Base-by-base conservation (phyloP, 2,797 vertebrate species). In the Erethizon dorsatum region DNA sequence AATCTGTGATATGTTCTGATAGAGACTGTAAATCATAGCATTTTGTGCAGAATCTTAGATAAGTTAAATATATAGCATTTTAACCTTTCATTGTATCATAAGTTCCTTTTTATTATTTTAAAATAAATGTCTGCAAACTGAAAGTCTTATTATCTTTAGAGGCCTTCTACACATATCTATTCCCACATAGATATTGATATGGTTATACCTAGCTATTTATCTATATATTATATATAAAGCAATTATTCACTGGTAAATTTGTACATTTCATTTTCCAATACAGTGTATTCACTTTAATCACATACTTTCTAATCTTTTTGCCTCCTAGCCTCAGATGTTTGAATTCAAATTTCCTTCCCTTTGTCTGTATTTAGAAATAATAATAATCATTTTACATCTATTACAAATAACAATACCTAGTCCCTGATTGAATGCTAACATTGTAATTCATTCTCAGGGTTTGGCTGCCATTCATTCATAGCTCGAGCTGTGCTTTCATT, bases 281-380 rank as follows among this genome's bases (percentile, higher is more conserved):
- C 97, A 91, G 96, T 37, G 52, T 22, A 45, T 98, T 98, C 98
- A 97, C 97, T 97, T 97, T 98, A 99, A 98, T 98, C 98, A 98
- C 97, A 98, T 84, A 98, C 96, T 98, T 98, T 98, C 98, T 99
- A 98, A 99, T 99, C 98, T 98, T 98, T 96, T 97, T 97, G 98
- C 98, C 98, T 97, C 97, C 83, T 93, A 98, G 97, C 97, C 98
- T 95, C 97, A 93, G 92, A 98, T 98, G 98, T 97, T 98, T 98
- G 97, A 98, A 99, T 98, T 99, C 98, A 98, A 97, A 99, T 98
- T 99, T 98, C 98, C 98, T 99, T 97, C 97, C 97, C 98, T 98
- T 99, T 99, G 98, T 99, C 98, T 98, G 98, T 98, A 98, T 98
- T 99, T 99, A 98, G 99, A 99, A 99, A 99, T 99, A 99, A 99